These are phyloP conservation scores for Petrocephalus zakoni DNA, from an alignment of 2,113 vertebrate genomes.

Conservation along the genomic window DNA sequence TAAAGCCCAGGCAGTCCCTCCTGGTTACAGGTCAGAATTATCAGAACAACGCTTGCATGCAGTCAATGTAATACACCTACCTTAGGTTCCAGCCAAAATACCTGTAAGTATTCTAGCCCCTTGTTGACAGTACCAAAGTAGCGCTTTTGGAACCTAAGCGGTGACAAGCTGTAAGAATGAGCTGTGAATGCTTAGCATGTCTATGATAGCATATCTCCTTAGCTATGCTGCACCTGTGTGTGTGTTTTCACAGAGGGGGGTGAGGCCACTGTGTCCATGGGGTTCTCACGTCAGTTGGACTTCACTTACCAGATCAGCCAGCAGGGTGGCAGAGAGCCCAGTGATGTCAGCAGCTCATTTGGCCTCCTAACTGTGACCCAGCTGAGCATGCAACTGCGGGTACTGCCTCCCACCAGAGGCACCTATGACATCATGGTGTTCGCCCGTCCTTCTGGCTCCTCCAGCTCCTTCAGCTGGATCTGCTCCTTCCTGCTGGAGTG, in stretches of 20 bases:
- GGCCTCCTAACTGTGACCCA: constrained; percentile 56
- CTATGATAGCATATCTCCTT: neutral
- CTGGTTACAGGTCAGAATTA: constrained; percentile 59
- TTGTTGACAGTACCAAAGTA: neutral
- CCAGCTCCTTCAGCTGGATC: constrained; percentile 56
- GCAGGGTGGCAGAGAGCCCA: constrained; percentile 34
- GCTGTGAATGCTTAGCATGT: neutral
- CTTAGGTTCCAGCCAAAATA: neutral
- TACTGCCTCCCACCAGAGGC: constrained; percentile 55
- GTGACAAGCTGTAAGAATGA: neutral
- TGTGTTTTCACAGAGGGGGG: constrained; percentile 57
- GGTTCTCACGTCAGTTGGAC: constrained; percentile 52
- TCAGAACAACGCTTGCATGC: too few species aligned
- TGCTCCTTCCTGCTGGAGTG: constrained; percentile 69
- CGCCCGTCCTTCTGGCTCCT: constrained; percentile 42
- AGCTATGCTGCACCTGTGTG: constrained; percentile 16
- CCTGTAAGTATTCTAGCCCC: neutral
- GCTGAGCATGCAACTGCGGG: constrained; percentile 56
- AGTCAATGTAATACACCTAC: neutral
- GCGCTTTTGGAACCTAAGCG: neutral
- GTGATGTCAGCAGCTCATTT: constrained; percentile 44
- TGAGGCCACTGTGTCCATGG: constrained; percentile 58
- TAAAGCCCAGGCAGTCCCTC: constrained; percentile 56
- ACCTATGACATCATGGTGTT: constrained; percentile 69
- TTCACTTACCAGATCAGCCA: constrained; percentile 67